Conservation (phyloP, 1,140 invertebrate genomes). For the Physella acuta region DNA sequence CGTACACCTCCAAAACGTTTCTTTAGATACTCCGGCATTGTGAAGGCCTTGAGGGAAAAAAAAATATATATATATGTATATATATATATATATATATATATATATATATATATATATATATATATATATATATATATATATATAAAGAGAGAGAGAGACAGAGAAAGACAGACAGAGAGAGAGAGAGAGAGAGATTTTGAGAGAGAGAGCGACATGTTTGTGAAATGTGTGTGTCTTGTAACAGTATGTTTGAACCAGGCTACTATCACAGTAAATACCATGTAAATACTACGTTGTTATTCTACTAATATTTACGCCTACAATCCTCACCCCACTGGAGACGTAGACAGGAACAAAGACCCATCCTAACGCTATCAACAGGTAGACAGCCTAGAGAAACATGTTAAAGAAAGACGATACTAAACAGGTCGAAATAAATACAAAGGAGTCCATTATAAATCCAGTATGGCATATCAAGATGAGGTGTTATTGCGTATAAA, state of each 20-base stretch:
- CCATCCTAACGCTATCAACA: slow-evolving; percentile 62
- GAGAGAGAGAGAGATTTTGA: background rate
- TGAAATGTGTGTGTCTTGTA: too few relatives aligned
- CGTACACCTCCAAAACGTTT: slow-evolving; percentile 66
- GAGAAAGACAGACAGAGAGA: slow-evolving; percentile 15
- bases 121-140: background rate
- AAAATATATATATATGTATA: background rate
- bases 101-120: background rate
- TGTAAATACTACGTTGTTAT: too few relatives aligned
- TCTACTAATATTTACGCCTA: too few relatives aligned
- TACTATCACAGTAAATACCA: too few relatives aligned
- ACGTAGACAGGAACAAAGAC: slow-evolving; percentile 67
- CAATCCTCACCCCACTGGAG: slow-evolving; percentile 59
- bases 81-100: slow-evolving; percentile 6
- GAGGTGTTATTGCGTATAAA: too few relatives aligned
- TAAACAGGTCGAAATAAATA: too few relatives aligned
- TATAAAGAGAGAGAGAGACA: slow-evolving; percentile 15
- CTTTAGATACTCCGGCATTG: slow-evolving; percentile 67
- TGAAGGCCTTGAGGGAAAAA: too few relatives aligned
- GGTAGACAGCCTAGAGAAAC: slow-evolving; percentile 48
- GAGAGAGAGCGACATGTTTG: background rate
- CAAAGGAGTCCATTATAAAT: too few relatives aligned
- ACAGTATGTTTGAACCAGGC: too few relatives aligned
- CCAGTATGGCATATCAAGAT: too few relatives aligned
- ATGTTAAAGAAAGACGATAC: too few relatives aligned